phyloP scores from a whole-genome alignment of 2,797 vertebrate species.

The Schizopygopsis malacanthus region DNA sequence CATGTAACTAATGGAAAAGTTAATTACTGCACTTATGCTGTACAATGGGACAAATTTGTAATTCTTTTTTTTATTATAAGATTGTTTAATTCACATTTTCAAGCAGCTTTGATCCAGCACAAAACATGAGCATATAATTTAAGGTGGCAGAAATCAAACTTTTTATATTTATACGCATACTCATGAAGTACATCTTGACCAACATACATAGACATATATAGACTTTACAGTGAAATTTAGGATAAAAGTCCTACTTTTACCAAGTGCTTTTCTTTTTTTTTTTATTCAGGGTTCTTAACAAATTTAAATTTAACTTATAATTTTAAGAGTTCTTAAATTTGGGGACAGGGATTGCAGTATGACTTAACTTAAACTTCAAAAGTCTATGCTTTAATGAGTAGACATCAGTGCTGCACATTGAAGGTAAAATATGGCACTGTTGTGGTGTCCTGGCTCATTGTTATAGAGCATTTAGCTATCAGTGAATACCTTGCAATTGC shows the following conservation, averaged over 20 bases:
- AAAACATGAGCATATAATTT: background rate
- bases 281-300: background rate
- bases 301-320: background rate
- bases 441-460: too few species aligned
- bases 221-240: background rate
- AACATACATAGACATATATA: background rate
- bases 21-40: background rate
- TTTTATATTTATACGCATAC: background rate
- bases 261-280: background rate
- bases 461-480: too few species aligned
- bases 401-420: too few species aligned
- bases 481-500: too few species aligned
- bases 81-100: background rate
- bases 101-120: background rate
- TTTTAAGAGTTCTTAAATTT: background rate
- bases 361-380: background rate
- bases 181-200: background rate
- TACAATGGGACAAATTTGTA: background rate
- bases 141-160: background rate
- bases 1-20: background rate
- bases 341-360: background rate
- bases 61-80: background rate
- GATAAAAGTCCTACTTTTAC: background rate
- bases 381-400: background rate
- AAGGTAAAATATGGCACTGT: too few species aligned